Evolutionary conservation across 2,797 vertebrate species (phyloP), one percentile per base, ranked within the genome.

Genomic region (Syndactyla subalaris): DNA sequence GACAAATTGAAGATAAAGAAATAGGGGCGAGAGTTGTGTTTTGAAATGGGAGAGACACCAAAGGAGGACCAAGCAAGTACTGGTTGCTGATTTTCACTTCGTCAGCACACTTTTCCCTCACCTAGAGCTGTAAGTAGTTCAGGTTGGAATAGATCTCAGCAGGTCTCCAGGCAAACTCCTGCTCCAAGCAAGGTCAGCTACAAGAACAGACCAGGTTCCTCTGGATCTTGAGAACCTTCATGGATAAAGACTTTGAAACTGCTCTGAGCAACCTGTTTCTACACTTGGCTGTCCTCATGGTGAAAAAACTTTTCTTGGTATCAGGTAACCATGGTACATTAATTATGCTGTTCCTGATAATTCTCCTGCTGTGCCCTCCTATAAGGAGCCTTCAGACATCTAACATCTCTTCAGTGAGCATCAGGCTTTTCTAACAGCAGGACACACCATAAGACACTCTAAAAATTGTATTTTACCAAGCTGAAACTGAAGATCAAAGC

Each of bases 401-500:
- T 65, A 71, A 84, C 38, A 82, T 54, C n/a, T 75, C 74, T 55
- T 65, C 59, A 78, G 54, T 46, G 81, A 80, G n/a, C 55, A 52
- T 43, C 58, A 91, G 38, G 14, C 61, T 80, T 51, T 39, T 63
- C 75, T 63, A 92, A 92, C 54, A 87, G 75, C 52, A 89, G 51
- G 62, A 73, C 51, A 63, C 36, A 87, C 14, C 45, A 72, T 39
- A 59, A 92, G 34, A 38, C 48, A 65, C 45, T 57, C 30, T 75
- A 75, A 77, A 89, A 82, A 75, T 62, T 67, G 49, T 39, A 58
- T 65, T 70, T 48, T 65, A 8, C 34, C 26, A 62, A 30, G 24
- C 39, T 89, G 59, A 78, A 91, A 80, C 1, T n/a, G n/a, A n/a
- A 92, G 43, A 85, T 78, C 65, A 85, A 87, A 95, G 75, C 43